These are phyloP conservation scores for Caenorhabditis latens DNA, from an alignment of 1,140 invertebrate species.

Conservation along the genomic window DNA sequence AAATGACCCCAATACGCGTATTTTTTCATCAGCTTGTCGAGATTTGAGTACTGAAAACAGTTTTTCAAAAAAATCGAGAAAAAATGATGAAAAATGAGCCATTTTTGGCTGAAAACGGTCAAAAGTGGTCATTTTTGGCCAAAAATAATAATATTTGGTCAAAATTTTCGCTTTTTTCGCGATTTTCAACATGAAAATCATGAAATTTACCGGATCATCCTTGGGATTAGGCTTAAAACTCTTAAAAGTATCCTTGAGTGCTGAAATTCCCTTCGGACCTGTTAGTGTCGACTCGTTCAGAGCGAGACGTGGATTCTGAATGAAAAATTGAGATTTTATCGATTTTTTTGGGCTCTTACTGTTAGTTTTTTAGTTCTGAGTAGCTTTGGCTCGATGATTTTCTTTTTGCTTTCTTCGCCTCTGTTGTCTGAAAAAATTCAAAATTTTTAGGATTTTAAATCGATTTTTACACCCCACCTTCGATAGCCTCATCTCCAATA, in stretches of 20 bases:
- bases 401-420: not conserved
- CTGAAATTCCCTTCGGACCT: conserved; percentile 32
- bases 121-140: too few species aligned
- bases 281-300: conserved; percentile 16
- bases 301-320: conserved; percentile 5
- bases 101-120: too few species aligned
- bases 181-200: too few species aligned
- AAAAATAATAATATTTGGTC: too few species aligned
- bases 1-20: conserved; percentile 50
- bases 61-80: not conserved
- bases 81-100: not conserved
- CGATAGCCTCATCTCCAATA: conserved; percentile 26
- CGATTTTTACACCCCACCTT: not conserved
- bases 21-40: conserved; percentile 52
- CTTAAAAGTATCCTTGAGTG: not conserved
- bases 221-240: conserved; percentile 44
- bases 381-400: conserved; percentile 6
- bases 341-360: not conserved
- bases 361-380: conserved; percentile 7
- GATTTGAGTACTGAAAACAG: conserved; percentile 42
- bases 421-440: conserved; percentile 8
- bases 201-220: conserved; percentile 32
- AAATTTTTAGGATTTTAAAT: too few species aligned
- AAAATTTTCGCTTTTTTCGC: too few species aligned
- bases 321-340: not conserved